Percentiles rank a stretch among this genome's conserved stretches.
These are phyloP conservation scores for Encarsia formosa DNA, from an alignment of 2,888 invertebrate genomes.

Conservation along the genomic window DNA sequence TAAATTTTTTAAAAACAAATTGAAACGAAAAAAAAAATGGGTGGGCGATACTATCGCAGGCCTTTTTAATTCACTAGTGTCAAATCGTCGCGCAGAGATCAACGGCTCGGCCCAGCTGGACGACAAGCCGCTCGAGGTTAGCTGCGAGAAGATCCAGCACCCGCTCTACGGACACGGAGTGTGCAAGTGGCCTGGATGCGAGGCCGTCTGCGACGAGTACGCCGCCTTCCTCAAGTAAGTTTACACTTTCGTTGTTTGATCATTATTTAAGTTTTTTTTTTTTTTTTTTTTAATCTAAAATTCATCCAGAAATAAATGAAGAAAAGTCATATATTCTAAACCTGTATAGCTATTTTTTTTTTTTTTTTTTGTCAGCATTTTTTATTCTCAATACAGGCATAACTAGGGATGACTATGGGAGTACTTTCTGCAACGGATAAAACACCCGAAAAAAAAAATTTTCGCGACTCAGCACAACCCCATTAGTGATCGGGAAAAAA, in stretches of 20 bases:
- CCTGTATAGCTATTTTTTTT: no score
- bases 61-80: slow-evolving; percentile 51
- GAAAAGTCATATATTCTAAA: no score
- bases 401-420: no score
- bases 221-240: slow-evolving; percentile 89
- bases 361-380: no score
- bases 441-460: slow-evolving; percentile 21
- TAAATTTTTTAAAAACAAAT: no score
- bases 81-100: slow-evolving; percentile 52
- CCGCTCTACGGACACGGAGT: slow-evolving; percentile 89
- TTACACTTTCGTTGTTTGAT: no score
- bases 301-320: no score
- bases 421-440: no score
- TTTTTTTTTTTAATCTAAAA: no score
- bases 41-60: slow-evolving; percentile 44
- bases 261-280: no score
- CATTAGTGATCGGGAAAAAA: slow-evolving; percentile 18
- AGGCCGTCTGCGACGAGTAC: slow-evolving; percentile 87
- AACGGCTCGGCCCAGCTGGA: slow-evolving; percentile 55
- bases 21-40: neutral
- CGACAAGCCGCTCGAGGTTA: slow-evolving; percentile 54
- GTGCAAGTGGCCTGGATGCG: slow-evolving; percentile 98
- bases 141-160: slow-evolving; percentile 58
- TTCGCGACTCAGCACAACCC: slow-evolving; percentile 11
- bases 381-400: no score